Conservation (phyloP, 2,113 vertebrate species). For the Acanthisitta chloris region DNA sequence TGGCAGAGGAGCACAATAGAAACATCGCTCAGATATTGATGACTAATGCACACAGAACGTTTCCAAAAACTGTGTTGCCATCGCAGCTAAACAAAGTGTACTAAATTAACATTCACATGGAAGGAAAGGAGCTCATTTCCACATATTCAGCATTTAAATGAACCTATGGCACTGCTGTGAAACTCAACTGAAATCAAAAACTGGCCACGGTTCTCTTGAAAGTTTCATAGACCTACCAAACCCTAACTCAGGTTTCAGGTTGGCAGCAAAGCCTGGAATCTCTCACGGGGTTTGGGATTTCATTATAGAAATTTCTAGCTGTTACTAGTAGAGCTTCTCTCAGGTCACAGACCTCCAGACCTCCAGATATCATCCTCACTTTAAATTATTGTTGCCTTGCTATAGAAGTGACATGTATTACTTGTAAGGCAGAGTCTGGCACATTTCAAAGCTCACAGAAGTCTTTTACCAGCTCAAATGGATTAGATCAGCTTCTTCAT, state of each 20-base stretch:
- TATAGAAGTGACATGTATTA: neutral
- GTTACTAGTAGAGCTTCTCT: neutral
- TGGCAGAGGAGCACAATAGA: conserved; percentile 63
- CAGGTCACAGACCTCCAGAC: neutral
- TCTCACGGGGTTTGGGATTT: conserved; percentile 31
- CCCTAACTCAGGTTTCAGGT: conserved; percentile 34
- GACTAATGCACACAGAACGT: conserved; percentile 43
- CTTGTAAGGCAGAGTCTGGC: neutral
- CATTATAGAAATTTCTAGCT: neutral
- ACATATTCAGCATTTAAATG: conserved; percentile 44
- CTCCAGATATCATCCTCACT: neutral
- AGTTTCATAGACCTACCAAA: conserved; percentile 35
- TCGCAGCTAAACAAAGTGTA: conserved; percentile 56
- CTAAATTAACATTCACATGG: conserved; percentile 55
- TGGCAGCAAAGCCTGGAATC: conserved; percentile 18
- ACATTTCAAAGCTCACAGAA: neutral
- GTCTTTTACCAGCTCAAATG: neutral
- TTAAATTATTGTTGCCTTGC: neutral
- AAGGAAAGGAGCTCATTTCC: conserved; percentile 22
- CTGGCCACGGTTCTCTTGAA: conserved; percentile 25
- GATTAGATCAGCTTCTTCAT: neutral
- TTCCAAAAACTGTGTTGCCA: conserved; percentile 60
- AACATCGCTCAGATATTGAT: conserved; percentile 60
- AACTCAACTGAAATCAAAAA: conserved; percentile 49
- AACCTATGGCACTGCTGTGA: neutral